Percentiles rank a stretch among this genome's conserved stretches.
Conservation (phyloP, 2,797 vertebrate species). For the Podarcis lilfordi region DNA sequence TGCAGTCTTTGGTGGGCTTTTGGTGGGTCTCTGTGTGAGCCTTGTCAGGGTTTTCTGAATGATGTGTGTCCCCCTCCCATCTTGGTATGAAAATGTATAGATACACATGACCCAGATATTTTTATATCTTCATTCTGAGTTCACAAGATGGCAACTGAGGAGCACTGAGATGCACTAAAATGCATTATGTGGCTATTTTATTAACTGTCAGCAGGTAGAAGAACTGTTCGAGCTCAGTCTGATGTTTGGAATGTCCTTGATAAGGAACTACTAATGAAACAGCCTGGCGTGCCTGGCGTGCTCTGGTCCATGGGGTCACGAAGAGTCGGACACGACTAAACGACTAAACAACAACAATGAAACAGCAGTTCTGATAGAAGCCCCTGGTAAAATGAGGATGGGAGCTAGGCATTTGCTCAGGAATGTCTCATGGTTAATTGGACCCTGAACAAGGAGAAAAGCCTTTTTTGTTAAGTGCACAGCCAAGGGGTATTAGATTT, state of each 20-base stretch:
- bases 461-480: constrained; percentile 41
- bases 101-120: not conserved
- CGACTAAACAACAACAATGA: not conserved
- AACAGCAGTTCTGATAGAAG: not conserved
- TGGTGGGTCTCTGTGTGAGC: not conserved
- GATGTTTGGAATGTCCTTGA: not conserved
- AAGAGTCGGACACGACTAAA: too few species aligned
- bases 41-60: not conserved
- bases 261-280: not conserved
- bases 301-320: too few species aligned
- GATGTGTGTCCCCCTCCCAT: not conserved
- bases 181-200: not conserved
- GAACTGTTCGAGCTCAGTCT: not conserved
- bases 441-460: constrained; percentile 8
- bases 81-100: not conserved
- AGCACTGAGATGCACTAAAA: not conserved
- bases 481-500: constrained; percentile 39
- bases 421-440: constrained; percentile 37
- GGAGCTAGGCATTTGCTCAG: not conserved
- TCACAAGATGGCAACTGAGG: not conserved
- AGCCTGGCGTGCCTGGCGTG: too few species aligned
- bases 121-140: not conserved
- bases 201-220: not conserved
- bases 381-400: not conserved
- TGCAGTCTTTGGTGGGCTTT: not conserved